These are phyloP conservation scores for Acleris literana DNA, from an alignment of 2,888 invertebrate species.

Conservation along the genomic window DNA sequence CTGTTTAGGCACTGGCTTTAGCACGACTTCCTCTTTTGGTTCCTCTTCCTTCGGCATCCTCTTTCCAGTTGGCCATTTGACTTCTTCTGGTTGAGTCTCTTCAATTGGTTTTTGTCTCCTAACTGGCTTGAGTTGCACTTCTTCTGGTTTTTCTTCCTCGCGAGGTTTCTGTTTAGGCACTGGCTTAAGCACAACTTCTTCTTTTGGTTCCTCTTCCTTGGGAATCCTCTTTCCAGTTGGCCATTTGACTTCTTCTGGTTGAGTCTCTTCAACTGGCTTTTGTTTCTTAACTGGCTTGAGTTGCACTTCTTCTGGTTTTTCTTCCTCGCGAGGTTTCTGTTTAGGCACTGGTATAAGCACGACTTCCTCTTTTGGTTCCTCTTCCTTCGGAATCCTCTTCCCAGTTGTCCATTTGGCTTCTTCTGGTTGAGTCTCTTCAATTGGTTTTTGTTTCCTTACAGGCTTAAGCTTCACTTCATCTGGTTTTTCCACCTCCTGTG, in stretches of 20 bases:
- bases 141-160: slow-evolving; percentile 44
- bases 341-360: slow-evolving; percentile 45
- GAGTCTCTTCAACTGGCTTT: slow-evolving; percentile 40
- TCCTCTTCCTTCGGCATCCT: slow-evolving; percentile 56
- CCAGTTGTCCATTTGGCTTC: no score
- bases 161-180: slow-evolving; percentile 8
- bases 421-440: no score
- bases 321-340: slow-evolving; percentile 2
- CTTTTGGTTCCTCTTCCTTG: slow-evolving; percentile 14
- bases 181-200: slow-evolving; percentile 48
- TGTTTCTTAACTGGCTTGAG: slow-evolving; percentile 44
- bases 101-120: slow-evolving; percentile 38
- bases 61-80: slow-evolving; percentile 54
- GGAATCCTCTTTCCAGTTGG: slow-evolving; percentile 10
- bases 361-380: slow-evolving; percentile 39
- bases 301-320: slow-evolving; percentile 48
- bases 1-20: slow-evolving; percentile 63
- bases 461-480: no score
- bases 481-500: no score
- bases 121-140: slow-evolving; percentile 51
- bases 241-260: slow-evolving; percentile 16
- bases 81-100: slow-evolving; percentile 61
- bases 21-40: slow-evolving; percentile 61
- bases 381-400: slow-evolving; percentile 8
- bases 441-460: no score